Base-by-base conservation (phyloP, 1,140 invertebrate species). In the Zaprionus ornatus region DNA sequence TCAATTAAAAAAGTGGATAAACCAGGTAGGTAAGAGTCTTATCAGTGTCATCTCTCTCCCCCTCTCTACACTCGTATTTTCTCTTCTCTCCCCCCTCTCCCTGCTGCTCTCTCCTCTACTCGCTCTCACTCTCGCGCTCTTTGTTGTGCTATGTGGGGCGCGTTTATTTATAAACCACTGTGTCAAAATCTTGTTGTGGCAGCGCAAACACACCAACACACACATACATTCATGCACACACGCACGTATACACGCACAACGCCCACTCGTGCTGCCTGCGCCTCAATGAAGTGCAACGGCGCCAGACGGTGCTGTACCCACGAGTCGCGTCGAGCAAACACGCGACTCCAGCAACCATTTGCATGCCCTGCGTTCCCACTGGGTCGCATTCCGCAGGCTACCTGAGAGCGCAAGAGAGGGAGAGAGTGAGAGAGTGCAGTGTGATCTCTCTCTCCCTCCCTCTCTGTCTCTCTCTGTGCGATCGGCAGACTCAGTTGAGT, bases 91-190 rank as follows among this genome's bases (percentile, higher is more conserved):
- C 3, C 15, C 4, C 27, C 21, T 21, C 23, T 54, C 6, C 21
- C 17, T 42, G n/a, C 13, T 25, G 13, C 45, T 55, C 37, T 40
- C 72, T 59, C 6, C 23, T 23, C 27, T 7, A 12, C 42, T 76
- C n/a, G 13, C 35, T 15, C 23, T 29, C 32, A 42, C 25, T 12
- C 27, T 19, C 42, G 54, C 48, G 42, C 9, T 48, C 40, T 35
- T 15, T 19, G n/a, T 13, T 35, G 15, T 54, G 40, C 71, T 72
- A 87, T 90, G 82, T 90, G 85, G 86, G 86, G 81, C 84, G 85
- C 75, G 81, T 90, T 90, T 90, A 90, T 90, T 90, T 90, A 80
- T 90, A 90, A 90, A 90, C 79, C 82, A 90, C 73, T 90, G 80
- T 90, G 82, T 90, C 86, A 90, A 90, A 90, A 82, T 90, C 81